Evolutionary conservation across 2,113 vertebrate genomes (phyloP).

Genomic region (Todiramphus saurophagus): DNA sequence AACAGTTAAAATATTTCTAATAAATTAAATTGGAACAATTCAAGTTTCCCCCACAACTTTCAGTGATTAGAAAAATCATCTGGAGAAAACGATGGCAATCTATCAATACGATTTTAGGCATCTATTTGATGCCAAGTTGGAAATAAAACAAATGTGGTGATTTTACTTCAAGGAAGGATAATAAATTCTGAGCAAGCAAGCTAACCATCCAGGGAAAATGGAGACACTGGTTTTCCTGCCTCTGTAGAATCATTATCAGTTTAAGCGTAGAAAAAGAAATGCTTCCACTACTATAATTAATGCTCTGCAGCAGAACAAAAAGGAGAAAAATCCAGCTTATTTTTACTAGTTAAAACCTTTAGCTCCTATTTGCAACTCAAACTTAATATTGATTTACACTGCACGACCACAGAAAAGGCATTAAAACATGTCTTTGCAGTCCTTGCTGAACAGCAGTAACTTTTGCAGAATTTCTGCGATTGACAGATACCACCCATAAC

Average conservation of each 20-base stretch:
- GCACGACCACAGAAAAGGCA: neutral
- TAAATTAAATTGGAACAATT: neutral
- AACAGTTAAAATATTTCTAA: conserved; percentile 13
- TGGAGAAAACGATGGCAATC: neutral
- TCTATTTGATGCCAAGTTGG: neutral
- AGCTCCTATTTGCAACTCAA: neutral
- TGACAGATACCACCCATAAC: neutral
- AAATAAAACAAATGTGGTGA: conserved; percentile 22
- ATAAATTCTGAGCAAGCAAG: conserved; percentile 11
- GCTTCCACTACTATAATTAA: neutral
- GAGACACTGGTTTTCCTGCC: neutral
- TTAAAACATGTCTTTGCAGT: neutral
- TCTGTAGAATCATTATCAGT: neutral
- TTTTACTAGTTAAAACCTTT: neutral
- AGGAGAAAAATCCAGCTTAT: neutral
- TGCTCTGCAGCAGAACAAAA: neutral
- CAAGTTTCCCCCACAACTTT: neutral
- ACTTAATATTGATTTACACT: neutral
- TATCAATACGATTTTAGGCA: conserved; percentile 7
- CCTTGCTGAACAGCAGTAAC: neutral
- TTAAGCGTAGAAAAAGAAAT: neutral
- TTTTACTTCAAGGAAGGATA: neutral
- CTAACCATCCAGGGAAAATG: neutral
- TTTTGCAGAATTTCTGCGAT: neutral
- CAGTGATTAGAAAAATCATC: conserved; percentile 33